A percentile compares a stretch with the other conserved stretches of the same genome.
Conservation (phyloP, 2,113 vertebrate species). For the Heterotis niloticus region DNA sequence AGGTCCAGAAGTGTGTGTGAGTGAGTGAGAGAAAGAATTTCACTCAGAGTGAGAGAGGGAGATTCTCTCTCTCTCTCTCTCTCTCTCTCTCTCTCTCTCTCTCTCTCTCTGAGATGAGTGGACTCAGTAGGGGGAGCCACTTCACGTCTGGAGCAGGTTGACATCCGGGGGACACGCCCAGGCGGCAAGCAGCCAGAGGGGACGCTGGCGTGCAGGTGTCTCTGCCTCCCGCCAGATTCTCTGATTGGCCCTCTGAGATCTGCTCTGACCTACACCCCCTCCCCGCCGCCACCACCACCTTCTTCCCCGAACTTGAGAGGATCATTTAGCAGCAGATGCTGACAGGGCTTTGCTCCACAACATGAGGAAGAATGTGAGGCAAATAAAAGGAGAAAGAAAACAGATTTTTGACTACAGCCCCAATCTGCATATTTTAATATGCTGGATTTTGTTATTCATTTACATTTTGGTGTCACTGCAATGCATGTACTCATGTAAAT, state of each 20-base stretch:
- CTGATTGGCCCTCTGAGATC: constrained; percentile 54
- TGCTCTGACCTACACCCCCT: constrained; percentile 17
- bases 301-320: constrained; percentile 38
- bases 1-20: neutral
- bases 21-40: neutral
- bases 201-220: constrained; percentile 52
- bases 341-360: neutral
- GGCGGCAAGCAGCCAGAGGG: constrained; percentile 44
- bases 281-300: constrained; percentile 16
- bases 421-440: neutral
- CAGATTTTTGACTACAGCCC: neutral
- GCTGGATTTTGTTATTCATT: neutral
- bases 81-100: too few species aligned
- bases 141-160: constrained; percentile 5
- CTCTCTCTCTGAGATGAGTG: neutral
- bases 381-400: neutral
- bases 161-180: constrained; percentile 26
- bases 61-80: too few species aligned
- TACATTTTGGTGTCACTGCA: neutral
- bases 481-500: neutral
- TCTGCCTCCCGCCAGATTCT: constrained; percentile 48
- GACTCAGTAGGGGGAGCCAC: constrained; percentile 20
- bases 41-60: neutral
- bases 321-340: constrained; percentile 52
- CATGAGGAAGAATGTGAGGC: neutral